These are phyloP conservation scores for Hirundo rustica DNA, from an alignment of 2,797 vertebrate genomes.

Conservation along the genomic window DNA sequence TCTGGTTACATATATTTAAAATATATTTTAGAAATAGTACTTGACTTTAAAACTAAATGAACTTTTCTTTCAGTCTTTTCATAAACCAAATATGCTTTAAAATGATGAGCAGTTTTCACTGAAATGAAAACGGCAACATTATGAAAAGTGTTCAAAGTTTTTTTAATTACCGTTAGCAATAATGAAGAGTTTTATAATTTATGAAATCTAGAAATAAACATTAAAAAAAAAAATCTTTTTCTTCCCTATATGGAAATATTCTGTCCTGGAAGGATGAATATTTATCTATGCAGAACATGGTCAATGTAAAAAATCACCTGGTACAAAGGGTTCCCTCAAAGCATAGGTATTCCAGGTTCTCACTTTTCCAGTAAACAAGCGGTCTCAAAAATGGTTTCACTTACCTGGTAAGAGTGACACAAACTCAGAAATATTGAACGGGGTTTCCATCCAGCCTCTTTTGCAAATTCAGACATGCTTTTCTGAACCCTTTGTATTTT, in stretches of 20 bases:
- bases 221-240: accelerated
- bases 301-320: neutral
- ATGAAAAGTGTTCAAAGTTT: neutral
- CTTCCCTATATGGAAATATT: neutral
- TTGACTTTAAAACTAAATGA: neutral
- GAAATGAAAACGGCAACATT: neutral
- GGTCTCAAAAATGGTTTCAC: neutral
- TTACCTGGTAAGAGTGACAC: neutral
- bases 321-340: neutral
- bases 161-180: neutral
- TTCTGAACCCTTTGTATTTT: neutral
- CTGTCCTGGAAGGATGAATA: neutral
- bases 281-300: neutral
- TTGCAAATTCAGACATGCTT: neutral
- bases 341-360: neutral
- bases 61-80: neutral
- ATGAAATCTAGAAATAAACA: neutral
- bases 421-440: neutral
- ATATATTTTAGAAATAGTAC: neutral
- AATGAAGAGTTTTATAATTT: neutral
- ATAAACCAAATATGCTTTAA: neutral
- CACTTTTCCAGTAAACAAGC: neutral
- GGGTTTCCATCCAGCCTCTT: neutral
- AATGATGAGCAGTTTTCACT: neutral
- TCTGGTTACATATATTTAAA: neutral